Percentiles rank a stretch among this genome's conserved stretches.
Evolutionary conservation across 1,140 invertebrate species (phyloP).

Genomic region (Radopholus similis): DNA sequence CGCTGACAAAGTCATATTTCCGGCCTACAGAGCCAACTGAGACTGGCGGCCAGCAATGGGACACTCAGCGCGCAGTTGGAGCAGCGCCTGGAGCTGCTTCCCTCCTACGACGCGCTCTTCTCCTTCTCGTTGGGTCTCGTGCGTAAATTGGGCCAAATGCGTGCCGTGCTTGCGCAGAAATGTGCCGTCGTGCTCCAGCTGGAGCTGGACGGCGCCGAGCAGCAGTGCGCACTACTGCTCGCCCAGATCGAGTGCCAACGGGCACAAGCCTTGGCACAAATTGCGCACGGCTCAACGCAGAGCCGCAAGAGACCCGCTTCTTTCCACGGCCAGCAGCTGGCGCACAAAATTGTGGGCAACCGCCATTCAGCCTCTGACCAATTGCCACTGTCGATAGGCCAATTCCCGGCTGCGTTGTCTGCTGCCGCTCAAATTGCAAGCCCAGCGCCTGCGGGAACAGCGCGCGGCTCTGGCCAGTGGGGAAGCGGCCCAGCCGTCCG

Average conservation of each 20-base stretch:
- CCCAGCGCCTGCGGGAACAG: slow-evolving; percentile 26
- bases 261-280: background rate
- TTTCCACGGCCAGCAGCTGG: slow-evolving; percentile 28
- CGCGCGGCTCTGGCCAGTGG: background rate
- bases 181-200: slow-evolving; percentile 11
- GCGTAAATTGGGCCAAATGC: slow-evolving; percentile 31
- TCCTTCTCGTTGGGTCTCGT: slow-evolving; percentile 35
- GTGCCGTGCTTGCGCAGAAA: slow-evolving; percentile 16
- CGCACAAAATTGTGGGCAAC: slow-evolving; percentile 20
- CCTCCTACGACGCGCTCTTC: slow-evolving; percentile 38
- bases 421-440: slow-evolving; percentile 38
- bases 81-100: slow-evolving; percentile 27
- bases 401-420: slow-evolving; percentile 23
- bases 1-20: background rate
- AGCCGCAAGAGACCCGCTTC: slow-evolving; percentile 24
- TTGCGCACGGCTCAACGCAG: background rate
- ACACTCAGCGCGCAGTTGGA: slow-evolving; percentile 2
- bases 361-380: slow-evolving; percentile 1
- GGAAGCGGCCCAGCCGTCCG: background rate
- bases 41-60: slow-evolving; percentile 28
- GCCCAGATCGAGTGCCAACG: slow-evolving; percentile 20
- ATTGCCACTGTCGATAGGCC: background rate
- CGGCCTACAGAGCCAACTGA: background rate
- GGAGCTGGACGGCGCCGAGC: slow-evolving; percentile 29
- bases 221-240: slow-evolving; percentile 21